Conservation (phyloP, 1,140 invertebrate genomes). For the Phocides pigmalion region DNA sequence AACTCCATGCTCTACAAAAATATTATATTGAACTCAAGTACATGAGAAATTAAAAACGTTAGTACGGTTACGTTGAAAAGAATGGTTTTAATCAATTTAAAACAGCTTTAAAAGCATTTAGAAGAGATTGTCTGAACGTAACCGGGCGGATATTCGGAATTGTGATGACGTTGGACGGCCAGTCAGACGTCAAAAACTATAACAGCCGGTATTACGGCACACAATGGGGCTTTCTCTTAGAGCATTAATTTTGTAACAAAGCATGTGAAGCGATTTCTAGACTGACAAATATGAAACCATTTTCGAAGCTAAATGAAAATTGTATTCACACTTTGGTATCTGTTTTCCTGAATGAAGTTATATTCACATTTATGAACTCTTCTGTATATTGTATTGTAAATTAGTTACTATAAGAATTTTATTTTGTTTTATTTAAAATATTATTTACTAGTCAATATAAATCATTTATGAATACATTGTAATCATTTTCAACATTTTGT, state of each 20-base stretch:
- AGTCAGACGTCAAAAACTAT: conserved; percentile 32
- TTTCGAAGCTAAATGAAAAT: conserved; percentile 14
- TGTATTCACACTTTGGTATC: background rate
- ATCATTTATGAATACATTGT: no score
- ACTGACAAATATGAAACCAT: conserved; percentile 22
- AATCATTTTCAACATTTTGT: no score
- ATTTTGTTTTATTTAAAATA: no score
- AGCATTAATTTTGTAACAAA: conserved; percentile 29
- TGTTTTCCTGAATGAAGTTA: background rate
- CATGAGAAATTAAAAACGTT: conserved; percentile 29
- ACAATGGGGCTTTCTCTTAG: conserved; percentile 26
- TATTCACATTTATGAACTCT: background rate
- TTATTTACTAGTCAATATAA: no score
- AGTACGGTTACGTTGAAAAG: conserved; percentile 5
- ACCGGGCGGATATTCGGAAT: conserved; percentile 22
- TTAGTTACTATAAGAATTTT: background rate
- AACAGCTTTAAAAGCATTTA: conserved; percentile 29
- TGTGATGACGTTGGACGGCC: conserved; percentile 23
- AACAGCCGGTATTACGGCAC: conserved; percentile 24
- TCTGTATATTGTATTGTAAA: background rate
- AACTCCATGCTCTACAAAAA: conserved; percentile 23
- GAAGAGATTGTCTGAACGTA: conserved; percentile 22
- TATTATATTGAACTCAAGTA: conserved; percentile 26
- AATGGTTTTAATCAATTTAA: conserved; percentile 35
- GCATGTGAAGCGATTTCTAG: conserved; percentile 17